Base-by-base conservation (phyloP, 2,113 vertebrate species). In the Patagioenas fasciata region DNA sequence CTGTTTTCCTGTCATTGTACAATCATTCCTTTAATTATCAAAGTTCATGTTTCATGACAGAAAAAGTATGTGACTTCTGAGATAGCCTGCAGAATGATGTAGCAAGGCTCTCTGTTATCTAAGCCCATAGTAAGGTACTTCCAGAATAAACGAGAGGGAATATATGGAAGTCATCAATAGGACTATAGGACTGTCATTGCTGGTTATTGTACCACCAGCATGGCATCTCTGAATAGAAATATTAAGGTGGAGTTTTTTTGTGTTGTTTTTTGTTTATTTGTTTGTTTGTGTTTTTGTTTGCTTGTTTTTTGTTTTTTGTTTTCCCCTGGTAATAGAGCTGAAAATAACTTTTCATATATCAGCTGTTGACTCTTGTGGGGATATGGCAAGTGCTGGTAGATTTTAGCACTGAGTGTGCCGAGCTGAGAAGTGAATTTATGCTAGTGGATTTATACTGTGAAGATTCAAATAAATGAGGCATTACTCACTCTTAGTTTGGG, bases 401-500 rank as follows among this genome's bases (percentile, higher is more conserved):
- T 77, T 88, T 91, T 94, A 78, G 29, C 54, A 60, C 75, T 90
- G 26, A 53, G 26, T 60, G 16, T 58, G n/a, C 34, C 1, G 8
- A 82, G 48, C 32, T 72, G n/a, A 82, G 57, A 72, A 88, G 42
- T 80, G 32, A 80, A 64, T 91, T 92, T 91, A 93, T 83, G 29
- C 20, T 89, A 61, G 58, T 73, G 44, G 53, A 72, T 85, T 84
- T 91, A 70, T 77, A 66, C 36, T 53, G n/a, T 58, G 73, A 91
- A 84, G 40, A 80, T 67, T 80, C 69, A 91, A 93, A 85, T 62
- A 95, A 81, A 36, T 73, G 47, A 91, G 51, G 58, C 34, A 89
- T 93, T 84, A 84, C 47, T 93, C 78, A 93, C 11, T 57, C 81
- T 80, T 60, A 73, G 58, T 80, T 94, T 91, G 56, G 60, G 12